phyloP scores from a whole-genome alignment of 53 echinoderm and acorn worm species.

The Mesocentrotus franciscanus region DNA sequence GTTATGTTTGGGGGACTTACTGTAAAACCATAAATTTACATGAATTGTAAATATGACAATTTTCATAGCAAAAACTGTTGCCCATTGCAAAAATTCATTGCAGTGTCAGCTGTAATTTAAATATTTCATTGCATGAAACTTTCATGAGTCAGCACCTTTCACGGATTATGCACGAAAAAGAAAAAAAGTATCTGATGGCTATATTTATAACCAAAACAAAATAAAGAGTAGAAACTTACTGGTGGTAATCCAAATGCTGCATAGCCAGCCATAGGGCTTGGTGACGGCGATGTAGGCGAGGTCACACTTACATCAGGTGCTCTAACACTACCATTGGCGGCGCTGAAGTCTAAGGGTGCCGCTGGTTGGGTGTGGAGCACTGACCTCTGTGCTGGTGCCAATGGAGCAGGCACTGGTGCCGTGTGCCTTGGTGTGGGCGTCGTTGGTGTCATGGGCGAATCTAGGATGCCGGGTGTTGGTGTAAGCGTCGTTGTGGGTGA shows the following conservation, averaged over 20 bases:
- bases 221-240: background rate
- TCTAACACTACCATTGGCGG: slow-evolving; percentile 4
- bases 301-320: slow-evolving; percentile 36
- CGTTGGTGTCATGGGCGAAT: slow-evolving; percentile 53
- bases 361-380: slow-evolving; percentile 52
- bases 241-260: slow-evolving; percentile 55
- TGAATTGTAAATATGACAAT: too few species aligned
- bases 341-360: slow-evolving; percentile 32
- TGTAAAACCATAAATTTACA: too few species aligned
- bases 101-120: too few species aligned
- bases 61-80: too few species aligned
- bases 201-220: too few species aligned
- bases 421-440: slow-evolving; percentile 66
- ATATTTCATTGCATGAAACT: too few species aligned
- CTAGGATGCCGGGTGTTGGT: slow-evolving; percentile 65
- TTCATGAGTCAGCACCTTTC: too few species aligned
- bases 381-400: slow-evolving; percentile 6
- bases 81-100: too few species aligned
- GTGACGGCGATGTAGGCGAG: slow-evolving; percentile 37
- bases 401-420: slow-evolving; percentile 33
- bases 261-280: slow-evolving; percentile 50
- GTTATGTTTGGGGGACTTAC: too few species aligned
- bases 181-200: too few species aligned
- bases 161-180: too few species aligned
- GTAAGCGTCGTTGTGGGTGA: slow-evolving; percentile 73